Conservation (phyloP, 2,888 invertebrate genomes). For the Chironomus riparius region DNA sequence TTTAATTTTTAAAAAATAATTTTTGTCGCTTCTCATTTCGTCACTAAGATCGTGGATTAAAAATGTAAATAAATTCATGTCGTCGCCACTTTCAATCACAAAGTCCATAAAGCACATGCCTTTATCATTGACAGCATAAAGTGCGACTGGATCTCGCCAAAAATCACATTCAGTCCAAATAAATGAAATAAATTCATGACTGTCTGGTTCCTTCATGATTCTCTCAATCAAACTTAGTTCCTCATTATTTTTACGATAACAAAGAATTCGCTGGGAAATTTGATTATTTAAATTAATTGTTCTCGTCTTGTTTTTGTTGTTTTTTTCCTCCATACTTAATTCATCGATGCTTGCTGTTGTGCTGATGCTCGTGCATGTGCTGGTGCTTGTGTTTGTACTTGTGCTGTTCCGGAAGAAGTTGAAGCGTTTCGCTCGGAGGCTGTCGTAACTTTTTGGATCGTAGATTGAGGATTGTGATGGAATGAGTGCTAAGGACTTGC, state of each 20-base stretch:
- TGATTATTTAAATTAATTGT: neutral
- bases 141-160: constrained; percentile 6
- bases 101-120: constrained; percentile 2
- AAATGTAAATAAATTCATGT: constrained; percentile 3
- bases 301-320: no score
- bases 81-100: neutral
- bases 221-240: constrained; percentile 11
- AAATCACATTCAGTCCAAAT: constrained; percentile 12
- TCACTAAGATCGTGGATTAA: constrained; percentile 1
- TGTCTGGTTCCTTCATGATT: neutral
- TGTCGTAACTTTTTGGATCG: neutral
- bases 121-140: constrained; percentile 1
- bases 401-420: neutral
- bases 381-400: neutral
- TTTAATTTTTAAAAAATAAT: constrained; percentile 21
- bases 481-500: neutral
- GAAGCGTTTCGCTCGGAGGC: neutral
- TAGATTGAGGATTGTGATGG: neutral
- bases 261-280: neutral
- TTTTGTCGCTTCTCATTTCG: neutral
- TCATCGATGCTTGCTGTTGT: neutral
- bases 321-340: no score
- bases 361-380: neutral
- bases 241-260: constrained; percentile 5
- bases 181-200: constrained; percentile 5